phyloP scores from a whole-genome alignment of 2,888 invertebrate species.

The Liopterus haemorrhoidalis region DNA sequence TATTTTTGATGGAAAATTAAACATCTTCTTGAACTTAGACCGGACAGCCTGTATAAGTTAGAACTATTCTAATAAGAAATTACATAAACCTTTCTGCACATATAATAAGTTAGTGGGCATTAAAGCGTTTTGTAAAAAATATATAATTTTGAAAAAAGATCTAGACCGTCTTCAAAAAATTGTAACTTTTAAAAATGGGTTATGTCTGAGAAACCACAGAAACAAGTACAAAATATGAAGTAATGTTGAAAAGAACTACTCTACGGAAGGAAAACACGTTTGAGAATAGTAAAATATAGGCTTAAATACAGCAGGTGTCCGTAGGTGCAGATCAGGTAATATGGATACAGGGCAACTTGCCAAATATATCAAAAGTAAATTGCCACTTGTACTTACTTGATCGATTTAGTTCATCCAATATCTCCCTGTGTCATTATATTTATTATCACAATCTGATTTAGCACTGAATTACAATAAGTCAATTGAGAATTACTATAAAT shows the following conservation, averaged over 20 bases:
- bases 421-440: slow-evolving; percentile 35
- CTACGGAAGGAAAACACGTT: slow-evolving; percentile 5
- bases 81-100: no score
- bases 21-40: no score
- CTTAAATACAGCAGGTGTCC: slow-evolving; percentile 41
- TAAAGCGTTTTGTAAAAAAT: no score
- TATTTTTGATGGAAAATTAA: no score
- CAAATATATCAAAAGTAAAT: slow-evolving; percentile 38
- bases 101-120: no score
- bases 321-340: slow-evolving; percentile 40
- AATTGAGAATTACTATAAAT: slow-evolving; percentile 25
- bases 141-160: no score
- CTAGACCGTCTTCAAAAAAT: no score
- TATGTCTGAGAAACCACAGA: not conserved
- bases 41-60: no score
- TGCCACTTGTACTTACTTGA: slow-evolving; percentile 42
- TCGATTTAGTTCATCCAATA: slow-evolving; percentile 41
- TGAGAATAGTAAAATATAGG: not conserved
- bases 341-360: slow-evolving; percentile 39
- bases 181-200: no score
- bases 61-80: no score
- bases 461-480: slow-evolving; percentile 22
- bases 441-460: slow-evolving; percentile 15
- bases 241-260: slow-evolving; percentile 2
- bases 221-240: not conserved